Base-by-base conservation (phyloP, 1,140 invertebrate species). In the Leguminivora glycinivorella region DNA sequence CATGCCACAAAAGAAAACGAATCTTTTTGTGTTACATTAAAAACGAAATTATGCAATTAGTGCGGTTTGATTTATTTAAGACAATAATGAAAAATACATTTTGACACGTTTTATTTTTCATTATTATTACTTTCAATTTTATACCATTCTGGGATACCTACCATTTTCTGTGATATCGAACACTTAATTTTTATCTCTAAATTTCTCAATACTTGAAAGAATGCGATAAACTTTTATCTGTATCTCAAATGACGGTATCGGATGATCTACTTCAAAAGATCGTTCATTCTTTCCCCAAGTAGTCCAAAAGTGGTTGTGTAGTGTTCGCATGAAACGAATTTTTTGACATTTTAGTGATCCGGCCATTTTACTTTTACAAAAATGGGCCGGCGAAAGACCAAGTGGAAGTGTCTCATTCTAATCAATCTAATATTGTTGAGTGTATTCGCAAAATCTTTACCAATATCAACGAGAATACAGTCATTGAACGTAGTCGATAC, bases 361-460 rank as follows among this genome's bases (percentile, higher is more conserved):
- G 76, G 78, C 79, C 77, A 78, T 75, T 78, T 76, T 69, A 47
- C 24, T 12, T 19, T 58, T 6, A 63, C 22, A 73, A 85, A 82
- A 83, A 89, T 89, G 87, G 83, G 70, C 72, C 75, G 83, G 79
- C 75, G 71, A 70, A 85, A 74, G 69, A 77, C 78, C 40, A 84
- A 84, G 72, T 86, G 83, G 78, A 78, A 76, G 56, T 79, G 79
- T 24, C 31, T 76, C 66, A 63, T 85, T 10, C 25, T 81, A 14
- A 58, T 70, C 7, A 73, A 69, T 63, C 68, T 77, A 60, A 12
- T 79, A 24, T 12, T 75, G 12, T 60, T 83, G 2, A 81, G 72
- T 70, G 76, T 78, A 38, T 78, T 73, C 52, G 72, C 73, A n/a
- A 80, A 75, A 70, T 76, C 76, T 7, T 70, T 78, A 17, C 78